Evolutionary conservation across 1,140 invertebrate species (phyloP), one percentile per base, ranked within the genome.

Genomic region (Hypothenemus hampei): DNA sequence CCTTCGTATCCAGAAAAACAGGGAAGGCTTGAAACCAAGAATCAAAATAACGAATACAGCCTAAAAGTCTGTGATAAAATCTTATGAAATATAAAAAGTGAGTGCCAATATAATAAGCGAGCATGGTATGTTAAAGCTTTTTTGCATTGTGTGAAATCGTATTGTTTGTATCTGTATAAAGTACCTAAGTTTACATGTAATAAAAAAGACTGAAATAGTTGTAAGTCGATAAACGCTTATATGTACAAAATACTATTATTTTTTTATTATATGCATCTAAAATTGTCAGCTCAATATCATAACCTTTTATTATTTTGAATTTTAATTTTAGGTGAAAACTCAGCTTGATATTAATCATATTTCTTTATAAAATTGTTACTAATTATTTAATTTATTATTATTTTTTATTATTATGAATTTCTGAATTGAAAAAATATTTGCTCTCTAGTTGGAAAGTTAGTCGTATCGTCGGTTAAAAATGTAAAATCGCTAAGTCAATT

Each of bases 131-230:
- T 31, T 49, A 15, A n/a, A n/a, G n/a, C n/a, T n/a, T 22, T 18
- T 16, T 10, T 19, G 20, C 20, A 18, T 7, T 1, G 47, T 5
- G 16, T 37, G 31, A 20, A 49, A 5, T 26, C 23, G 36, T 24
- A 1, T 10, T 37, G 11, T 49, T 49, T n/a, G n/a, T n/a, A n/a
- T 39, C 22, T 39, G 47, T 49, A 39, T 18, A 49, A 37, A 49
- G 47, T 49, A 49, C 47, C 47, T 49, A 49, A 23, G 22, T 49
- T 49, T n/a, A n/a, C n/a, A n/a, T n/a, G n/a, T n/a, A n/a, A n/a
- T n/a, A n/a, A 19, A 49, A 26, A 39, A 49, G 47, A 49, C 47
- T 49, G 47, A 49, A 37, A 26, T 46, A 46, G 44, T 46, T 46
- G 43, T 46, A 29, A 46, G 33, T 46, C 19, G 7, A 46, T 21